Base-by-base conservation (phyloP, 2,797 vertebrate genomes). In the Vultur gryphus region DNA sequence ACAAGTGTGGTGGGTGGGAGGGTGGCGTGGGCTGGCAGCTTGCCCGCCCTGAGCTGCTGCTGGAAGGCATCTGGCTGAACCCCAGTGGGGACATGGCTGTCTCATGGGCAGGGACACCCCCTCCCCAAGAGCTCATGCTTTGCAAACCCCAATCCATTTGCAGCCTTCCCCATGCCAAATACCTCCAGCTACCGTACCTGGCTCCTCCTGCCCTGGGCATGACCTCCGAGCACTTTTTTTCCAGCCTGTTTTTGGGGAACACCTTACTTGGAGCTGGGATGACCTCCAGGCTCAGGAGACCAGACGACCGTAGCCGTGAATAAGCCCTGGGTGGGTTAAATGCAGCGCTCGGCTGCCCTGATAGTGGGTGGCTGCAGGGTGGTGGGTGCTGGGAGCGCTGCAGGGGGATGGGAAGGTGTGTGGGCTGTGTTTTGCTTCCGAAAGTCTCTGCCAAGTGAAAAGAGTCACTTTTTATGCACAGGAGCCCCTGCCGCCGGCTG, bases 371-470 rank as follows among this genome's bases (percentile, higher is more conserved):
- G 64, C 44, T 84, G 51, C 35, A 23, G n/a, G 18, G 21, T 33
- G 13, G 7, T 58, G 51, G 43, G 13, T 28, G 77, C 46, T 39
- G 55, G 21, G 21, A 26, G 44, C 0, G 2, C 37, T 9, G 20
- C 25, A 4, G 37, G 7, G 17, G 14, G 4, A 15, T 46, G 43
- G 54, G 82, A 83, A 90, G 29, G 55, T 66, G n/a, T 1, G 52
- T 43, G 55, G 64, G 76, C 26, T 1, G 12, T 21, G 7, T 58
- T 96, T 87, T 71, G 15, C 58, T 96, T 94, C 83, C 0, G 2
- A 83, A 85, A 91, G 16, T 39, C 58, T 95, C 28, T 87, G 88
- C 92, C 92, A 91, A 94, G 51, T 51, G 75, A 37, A 57, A 52
- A 91, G 58, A 54, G 37, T 61, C 2, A 8, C 14, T 73, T 88